These are phyloP conservation scores for Myoxocephalus aenaeus DNA, from an alignment of 2,797 vertebrate species.

Conservation along the genomic window DNA sequence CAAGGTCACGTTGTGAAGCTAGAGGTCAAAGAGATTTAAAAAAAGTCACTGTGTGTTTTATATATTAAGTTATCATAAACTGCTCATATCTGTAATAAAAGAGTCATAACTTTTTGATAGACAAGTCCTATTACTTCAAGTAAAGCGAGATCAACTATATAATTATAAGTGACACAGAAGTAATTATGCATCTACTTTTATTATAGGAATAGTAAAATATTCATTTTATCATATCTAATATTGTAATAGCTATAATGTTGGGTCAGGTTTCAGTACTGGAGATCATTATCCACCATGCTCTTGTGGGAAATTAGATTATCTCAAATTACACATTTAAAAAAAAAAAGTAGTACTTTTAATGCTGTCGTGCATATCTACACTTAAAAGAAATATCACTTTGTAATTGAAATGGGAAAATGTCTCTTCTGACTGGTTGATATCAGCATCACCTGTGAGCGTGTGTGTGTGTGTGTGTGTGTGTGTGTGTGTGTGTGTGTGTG, in stretches of 20 bases:
- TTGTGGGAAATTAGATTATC: conserved; percentile 28
- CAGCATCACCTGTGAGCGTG: background rate
- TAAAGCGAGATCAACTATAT: conserved; percentile 56
- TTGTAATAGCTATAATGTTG: conserved; percentile 13
- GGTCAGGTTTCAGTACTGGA: conserved; percentile 18
- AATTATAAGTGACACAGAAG: conserved; percentile 37
- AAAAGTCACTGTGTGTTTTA: conserved; percentile 16
- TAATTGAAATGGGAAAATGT: background rate
- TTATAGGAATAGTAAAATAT: conserved; percentile 48
- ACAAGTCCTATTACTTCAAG: conserved; percentile 38
- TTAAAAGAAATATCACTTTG: background rate
- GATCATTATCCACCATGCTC: conserved; percentile 25
- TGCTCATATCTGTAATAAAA: conserved; percentile 45
- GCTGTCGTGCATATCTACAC: background rate
- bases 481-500: too few relatives aligned
- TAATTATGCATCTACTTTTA: conserved; percentile 55
- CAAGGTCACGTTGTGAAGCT: conserved; percentile 93
- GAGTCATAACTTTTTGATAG: conserved; percentile 46
- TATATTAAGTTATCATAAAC: conserved; percentile 43
- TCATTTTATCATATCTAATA: conserved; percentile 37
- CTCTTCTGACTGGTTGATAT: background rate
- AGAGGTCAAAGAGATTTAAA: conserved; percentile 27
- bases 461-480: too few relatives aligned
- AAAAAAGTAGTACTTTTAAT: conserved; percentile 15
- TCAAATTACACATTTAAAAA: conserved; percentile 28